phyloP scores from a whole-genome alignment of 2,113 vertebrate genomes.

The Odocoileus hemionus region DNA sequence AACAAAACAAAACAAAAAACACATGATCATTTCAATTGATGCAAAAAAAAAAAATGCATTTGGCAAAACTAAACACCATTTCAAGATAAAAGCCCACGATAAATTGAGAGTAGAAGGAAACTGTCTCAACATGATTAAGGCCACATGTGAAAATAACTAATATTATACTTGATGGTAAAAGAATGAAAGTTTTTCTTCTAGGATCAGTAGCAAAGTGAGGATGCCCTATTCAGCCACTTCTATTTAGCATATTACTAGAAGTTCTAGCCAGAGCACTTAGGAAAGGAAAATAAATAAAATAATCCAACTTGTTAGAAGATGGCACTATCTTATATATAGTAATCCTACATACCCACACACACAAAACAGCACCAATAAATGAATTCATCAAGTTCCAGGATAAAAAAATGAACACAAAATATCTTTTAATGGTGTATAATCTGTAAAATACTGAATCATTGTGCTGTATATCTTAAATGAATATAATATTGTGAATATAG shows the following conservation, averaged over 20 bases:
- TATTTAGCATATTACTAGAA: not conserved
- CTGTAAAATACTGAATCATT: not conserved
- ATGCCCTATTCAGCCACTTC: not conserved
- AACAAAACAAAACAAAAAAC: too few species aligned
- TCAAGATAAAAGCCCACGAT: not conserved
- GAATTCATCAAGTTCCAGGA: not conserved
- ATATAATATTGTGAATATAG: not conserved
- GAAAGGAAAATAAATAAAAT: not conserved
- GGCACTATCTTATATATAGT: not conserved
- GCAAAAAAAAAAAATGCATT: not conserved
- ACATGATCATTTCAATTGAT: not conserved
- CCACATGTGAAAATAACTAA: not conserved
- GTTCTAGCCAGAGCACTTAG: not conserved
- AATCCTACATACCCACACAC: not conserved
- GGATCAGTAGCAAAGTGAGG: not conserved
- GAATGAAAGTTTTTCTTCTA: not conserved
- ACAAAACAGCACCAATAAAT: not conserved
- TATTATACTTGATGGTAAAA: not conserved
- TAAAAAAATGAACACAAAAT: not conserved
- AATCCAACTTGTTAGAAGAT: not conserved
- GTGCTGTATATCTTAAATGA: not conserved
- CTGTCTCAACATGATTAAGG: not conserved
- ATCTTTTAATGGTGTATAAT: not conserved
- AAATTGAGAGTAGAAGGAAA: not conserved
- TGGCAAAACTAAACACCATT: not conserved